Evolutionary conservation across 2,888 invertebrate species (phyloP), one percentile per base, ranked within the genome.

Genomic region (Temnothorax rugatulus): DNA sequence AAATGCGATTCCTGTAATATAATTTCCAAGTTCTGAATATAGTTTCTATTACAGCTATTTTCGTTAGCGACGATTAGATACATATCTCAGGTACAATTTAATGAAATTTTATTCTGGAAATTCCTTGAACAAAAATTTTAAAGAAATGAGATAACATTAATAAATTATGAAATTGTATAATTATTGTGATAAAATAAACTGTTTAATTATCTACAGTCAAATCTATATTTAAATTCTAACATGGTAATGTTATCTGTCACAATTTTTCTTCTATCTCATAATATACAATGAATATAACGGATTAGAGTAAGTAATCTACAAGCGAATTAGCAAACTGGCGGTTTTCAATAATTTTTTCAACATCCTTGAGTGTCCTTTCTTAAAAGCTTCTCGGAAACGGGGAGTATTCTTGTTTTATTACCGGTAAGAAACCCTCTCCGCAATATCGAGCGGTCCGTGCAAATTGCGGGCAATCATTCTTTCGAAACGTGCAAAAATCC

Each of bases 401-500:
- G 4, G 11, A 54, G 18, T 4, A 15, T 44, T 44, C n/a, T 66
- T 41, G 15, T 66, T 47, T 34, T 63, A 34, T 63, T 38, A 21
- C 11, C n/a, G 15, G 0, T 9, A 21, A 18, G 25, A 25, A 41
- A 13, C 9, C 7, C n/a, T 29, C 4, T 34, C 34, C 52, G 25
- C 38, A 34, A 52, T 25, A 38, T 68, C 25, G 41, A 69, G 11
- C 25, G 7, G 25, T 25, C 11, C 13, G 9, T 25, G 25, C 25
- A 54, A 59, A 59, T 25, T 7, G 47, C 5, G 21, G 15, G 15
- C 11, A 15, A 57, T 68, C 4, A 54, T 34, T 38, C 47, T 86
- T 89, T 84, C 34, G 21, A 34, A 47, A 8, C 34, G 34, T n/a
- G 63, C 29, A 74, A 74, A 73, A 74, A 29, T 59, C 13, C 15